Conservation (phyloP, 2,113 vertebrate species). For the Spermophilus dauricus region DNA sequence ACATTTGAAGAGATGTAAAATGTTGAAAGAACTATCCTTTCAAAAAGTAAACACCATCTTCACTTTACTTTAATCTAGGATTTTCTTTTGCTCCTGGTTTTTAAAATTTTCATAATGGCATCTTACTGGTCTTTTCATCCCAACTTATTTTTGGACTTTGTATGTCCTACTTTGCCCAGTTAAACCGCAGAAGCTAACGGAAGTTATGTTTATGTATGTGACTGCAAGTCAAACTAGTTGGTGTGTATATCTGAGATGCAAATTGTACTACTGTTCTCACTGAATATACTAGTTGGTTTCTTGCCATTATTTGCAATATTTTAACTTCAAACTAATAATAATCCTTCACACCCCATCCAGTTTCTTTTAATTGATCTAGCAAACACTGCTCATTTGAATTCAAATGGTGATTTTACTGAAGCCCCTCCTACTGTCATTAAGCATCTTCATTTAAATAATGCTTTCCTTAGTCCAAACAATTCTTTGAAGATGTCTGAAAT, state of each 20-base stretch:
- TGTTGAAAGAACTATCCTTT: neutral
- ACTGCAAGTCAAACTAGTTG: neutral
- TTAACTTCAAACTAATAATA: constrained; percentile 16
- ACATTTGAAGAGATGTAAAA: neutral
- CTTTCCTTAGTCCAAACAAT: neutral
- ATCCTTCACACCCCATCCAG: neutral
- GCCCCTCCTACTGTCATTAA: neutral
- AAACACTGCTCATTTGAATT: constrained; percentile 5
- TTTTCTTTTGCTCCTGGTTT: constrained; percentile 57
- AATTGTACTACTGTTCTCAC: neutral
- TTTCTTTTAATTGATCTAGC: constrained; percentile 26
- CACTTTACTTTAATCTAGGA: neutral
- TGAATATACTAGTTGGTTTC: neutral
- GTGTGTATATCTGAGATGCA: neutral
- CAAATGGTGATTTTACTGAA: neutral
- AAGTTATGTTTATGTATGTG: constrained; percentile 31
- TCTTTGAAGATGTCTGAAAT: neutral
- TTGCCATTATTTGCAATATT: constrained; percentile 30
- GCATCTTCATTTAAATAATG: neutral
- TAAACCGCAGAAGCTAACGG: constrained; percentile 1
- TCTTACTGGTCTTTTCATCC: neutral
- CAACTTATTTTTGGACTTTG: neutral
- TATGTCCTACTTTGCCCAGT: neutral
- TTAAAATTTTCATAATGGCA: constrained; percentile 26
- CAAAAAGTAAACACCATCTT: neutral